phyloP scores from a whole-genome alignment of 2,797 vertebrate species.

The Lophura swinhoii region DNA sequence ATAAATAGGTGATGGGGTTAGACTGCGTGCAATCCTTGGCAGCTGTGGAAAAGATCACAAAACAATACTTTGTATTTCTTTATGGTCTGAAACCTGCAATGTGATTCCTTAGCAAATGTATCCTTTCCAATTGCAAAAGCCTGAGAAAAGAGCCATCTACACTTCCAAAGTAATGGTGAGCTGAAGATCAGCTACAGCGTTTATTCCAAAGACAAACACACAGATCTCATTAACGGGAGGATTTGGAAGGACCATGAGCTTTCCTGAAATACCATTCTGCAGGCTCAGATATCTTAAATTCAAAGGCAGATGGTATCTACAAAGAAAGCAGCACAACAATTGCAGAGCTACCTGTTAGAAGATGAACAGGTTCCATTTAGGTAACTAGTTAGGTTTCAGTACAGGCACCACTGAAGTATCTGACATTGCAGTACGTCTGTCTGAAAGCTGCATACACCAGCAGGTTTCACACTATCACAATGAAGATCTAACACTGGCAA shows the following conservation, averaged over 20 bases:
- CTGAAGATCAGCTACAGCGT: background rate
- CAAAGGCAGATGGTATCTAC: background rate
- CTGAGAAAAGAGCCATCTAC: background rate
- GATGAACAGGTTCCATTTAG: background rate
- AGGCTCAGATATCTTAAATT: background rate
- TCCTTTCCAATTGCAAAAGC: background rate
- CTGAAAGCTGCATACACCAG: background rate
- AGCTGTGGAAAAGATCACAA: background rate
- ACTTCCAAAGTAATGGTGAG: background rate
- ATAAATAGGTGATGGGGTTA: background rate
- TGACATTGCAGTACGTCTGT: background rate
- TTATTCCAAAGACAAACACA: background rate
- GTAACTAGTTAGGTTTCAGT: background rate
- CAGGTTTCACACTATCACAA: background rate
- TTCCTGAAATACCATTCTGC: background rate
- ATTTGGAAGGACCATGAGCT: background rate
- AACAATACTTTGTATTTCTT: background rate
- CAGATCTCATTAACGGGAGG: background rate
- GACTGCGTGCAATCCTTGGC: background rate
- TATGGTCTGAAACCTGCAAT: background rate
- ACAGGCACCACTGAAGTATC: background rate
- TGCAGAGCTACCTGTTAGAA: rapidly evolving
- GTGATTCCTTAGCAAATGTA: background rate
- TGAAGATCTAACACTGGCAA: background rate
- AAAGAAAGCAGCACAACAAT: background rate